Evolutionary conservation across 2,113 vertebrate genomes (phyloP), one percentile per base, ranked within the genome.

Genomic region (Chitala chitala): DNA sequence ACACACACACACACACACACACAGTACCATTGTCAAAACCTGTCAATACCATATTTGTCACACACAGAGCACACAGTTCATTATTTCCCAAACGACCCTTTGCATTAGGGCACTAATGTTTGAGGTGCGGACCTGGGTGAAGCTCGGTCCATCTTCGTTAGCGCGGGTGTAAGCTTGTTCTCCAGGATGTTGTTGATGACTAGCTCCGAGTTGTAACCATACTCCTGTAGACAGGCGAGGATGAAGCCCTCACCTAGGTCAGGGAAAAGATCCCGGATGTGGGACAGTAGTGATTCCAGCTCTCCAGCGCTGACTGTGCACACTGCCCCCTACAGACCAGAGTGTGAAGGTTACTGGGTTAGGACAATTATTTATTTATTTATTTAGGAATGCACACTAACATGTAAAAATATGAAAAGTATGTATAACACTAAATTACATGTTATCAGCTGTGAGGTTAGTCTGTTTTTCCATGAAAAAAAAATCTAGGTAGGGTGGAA

Each of bases 171-270:
- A 73, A 99, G 84, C 3, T 88, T 91, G 10, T 93, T 91, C 82
- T 99, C 97, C 58, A 99, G 90, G 76, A 99, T 90, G 84, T 98
- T 93, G 89, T 98, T 98, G 90, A 99, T 96, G 71, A 96, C 95
- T 71, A 91, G 86, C 87, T 98, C 96, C 0, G 92, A 75, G 20
- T 84, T 82, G 40, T 94, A 95, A 75, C 78, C 22, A 33, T 95
- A 96, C 79, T 95, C 92, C 38, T 94, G 83, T 82, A 99, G 88
- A 78, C 97, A 98, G 75, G 92, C 93, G 85, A 98, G 82, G 81
- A 99, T 86, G 78, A 99, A 99, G 51, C 96, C 97, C 77, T 99
- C 95, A 0, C 96, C 96, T 0, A 98, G 78, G 5, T 97, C 93
- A 0, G 97, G 95, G 44, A 99, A 89, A 79, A 99, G 86, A 56